A percentile compares a stretch with the other conserved stretches of the same genome.
Evolutionary conservation across 1,140 invertebrate species (phyloP).

Genomic region (Heterodera carotae): DNA sequence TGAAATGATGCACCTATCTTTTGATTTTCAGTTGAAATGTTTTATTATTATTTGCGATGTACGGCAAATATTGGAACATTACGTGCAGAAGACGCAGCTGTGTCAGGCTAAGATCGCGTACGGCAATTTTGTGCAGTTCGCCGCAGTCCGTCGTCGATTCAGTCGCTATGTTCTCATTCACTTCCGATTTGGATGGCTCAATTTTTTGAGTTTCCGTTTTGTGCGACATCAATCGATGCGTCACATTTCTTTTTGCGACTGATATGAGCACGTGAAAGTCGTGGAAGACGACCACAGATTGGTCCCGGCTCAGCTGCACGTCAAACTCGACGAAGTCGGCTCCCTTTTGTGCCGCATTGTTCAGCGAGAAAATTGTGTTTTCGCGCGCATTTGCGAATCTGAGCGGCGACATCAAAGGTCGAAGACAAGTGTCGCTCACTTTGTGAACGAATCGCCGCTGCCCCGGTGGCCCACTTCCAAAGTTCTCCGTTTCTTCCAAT

Average conservation of each 20-base stretch:
- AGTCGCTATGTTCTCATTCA: not conserved
- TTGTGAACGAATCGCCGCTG: slow-evolving; percentile 65
- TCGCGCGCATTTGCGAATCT: slow-evolving; percentile 57
- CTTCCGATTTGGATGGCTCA: not conserved
- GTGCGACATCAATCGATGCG: not conserved
- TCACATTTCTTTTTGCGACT: slow-evolving; percentile 51
- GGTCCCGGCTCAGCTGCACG: slow-evolving; percentile 61
- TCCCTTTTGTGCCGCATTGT: slow-evolving; percentile 59
- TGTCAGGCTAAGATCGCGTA: slow-evolving; percentile 61
- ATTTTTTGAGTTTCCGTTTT: not conserved
- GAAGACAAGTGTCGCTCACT: slow-evolving; percentile 34
- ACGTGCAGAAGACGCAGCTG: slow-evolving; percentile 55
- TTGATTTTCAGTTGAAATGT: too few species aligned
- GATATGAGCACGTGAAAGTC: slow-evolving; percentile 65
- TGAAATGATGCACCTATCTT: slow-evolving; percentile 2
- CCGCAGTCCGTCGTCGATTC: not conserved
- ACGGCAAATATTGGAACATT: too few species aligned
- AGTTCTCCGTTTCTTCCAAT: slow-evolving; percentile 63
- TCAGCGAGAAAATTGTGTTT: slow-evolving; percentile 62
- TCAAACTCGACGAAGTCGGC: slow-evolving; percentile 65
- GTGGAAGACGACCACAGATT: slow-evolving; percentile 58
- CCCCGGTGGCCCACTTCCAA: slow-evolving; percentile 63
- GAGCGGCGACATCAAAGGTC: not conserved
- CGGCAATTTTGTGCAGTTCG: slow-evolving; percentile 60
- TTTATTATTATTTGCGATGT: too few species aligned